phyloP scores from a whole-genome alignment of 2,888 invertebrate species.

The Lasius platythorax region DNA sequence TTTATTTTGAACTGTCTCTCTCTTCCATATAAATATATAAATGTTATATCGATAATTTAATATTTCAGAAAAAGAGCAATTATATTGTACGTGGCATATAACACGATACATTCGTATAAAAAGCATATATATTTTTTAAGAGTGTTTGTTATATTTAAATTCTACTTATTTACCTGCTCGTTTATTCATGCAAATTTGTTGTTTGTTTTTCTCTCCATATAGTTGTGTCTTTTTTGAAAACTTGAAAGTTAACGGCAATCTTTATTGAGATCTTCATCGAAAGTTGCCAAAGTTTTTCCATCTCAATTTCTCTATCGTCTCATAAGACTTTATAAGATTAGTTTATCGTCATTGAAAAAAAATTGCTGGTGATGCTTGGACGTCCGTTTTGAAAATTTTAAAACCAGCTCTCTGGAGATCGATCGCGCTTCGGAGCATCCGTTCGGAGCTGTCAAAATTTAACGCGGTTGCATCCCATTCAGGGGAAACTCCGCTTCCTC shows the following conservation, averaged over 20 bases:
- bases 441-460: neutral
- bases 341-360: neutral
- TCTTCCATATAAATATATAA: neutral
- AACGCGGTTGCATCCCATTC: neutral
- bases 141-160: neutral
- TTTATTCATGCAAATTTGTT: neutral
- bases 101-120: neutral
- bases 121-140: neutral
- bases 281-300: neutral
- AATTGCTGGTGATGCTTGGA: neutral
- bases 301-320: neutral
- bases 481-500: neutral
- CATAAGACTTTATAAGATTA: neutral
- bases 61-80: neutral
- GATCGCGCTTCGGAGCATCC: neutral
- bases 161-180: neutral
- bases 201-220: neutral
- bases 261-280: neutral
- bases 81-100: neutral
- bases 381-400: neutral
- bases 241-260: neutral
- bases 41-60: slow-evolving; percentile 7
- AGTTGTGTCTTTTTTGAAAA: neutral
- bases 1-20: neutral
- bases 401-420: neutral